phyloP scores from a whole-genome alignment of 2,113 vertebrate genomes.

The Struthidea cinerea region DNA sequence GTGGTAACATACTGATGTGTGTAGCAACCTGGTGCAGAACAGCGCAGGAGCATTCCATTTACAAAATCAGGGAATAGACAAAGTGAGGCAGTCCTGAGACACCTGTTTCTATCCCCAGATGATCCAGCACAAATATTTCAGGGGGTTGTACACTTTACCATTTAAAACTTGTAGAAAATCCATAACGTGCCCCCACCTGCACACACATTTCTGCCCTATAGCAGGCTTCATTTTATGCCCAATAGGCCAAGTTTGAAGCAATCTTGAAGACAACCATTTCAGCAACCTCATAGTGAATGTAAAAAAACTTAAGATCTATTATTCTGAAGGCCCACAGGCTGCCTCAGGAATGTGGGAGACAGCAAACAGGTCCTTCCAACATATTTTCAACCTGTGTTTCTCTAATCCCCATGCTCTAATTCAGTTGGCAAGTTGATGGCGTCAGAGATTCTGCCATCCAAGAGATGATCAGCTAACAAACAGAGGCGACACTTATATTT shows the following conservation, averaged over 20 bases:
- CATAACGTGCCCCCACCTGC: neutral
- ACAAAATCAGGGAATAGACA: accelerated
- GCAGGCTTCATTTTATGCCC: neutral
- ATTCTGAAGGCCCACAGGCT: neutral
- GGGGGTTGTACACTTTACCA: neutral
- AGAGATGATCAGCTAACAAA: neutral
- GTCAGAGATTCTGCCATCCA: neutral
- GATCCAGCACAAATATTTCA: neutral
- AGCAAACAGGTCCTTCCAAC: neutral
- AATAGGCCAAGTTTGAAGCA: neutral
- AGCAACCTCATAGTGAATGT: neutral
- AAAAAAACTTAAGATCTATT: neutral
- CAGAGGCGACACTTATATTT: neutral
- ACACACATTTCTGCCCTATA: neutral
- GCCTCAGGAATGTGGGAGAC: neutral
- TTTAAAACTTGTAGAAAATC: neutral
- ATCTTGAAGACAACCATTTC: neutral
- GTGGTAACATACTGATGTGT: neutral
- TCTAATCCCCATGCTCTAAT: neutral
- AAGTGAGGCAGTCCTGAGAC: neutral
- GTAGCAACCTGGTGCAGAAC: neutral
- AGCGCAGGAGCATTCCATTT: neutral
- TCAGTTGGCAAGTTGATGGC: neutral
- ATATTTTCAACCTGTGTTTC: neutral
- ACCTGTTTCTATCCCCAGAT: neutral